Conservation (phyloP, 2,113 vertebrate genomes). For the Xiphias gladius region DNA sequence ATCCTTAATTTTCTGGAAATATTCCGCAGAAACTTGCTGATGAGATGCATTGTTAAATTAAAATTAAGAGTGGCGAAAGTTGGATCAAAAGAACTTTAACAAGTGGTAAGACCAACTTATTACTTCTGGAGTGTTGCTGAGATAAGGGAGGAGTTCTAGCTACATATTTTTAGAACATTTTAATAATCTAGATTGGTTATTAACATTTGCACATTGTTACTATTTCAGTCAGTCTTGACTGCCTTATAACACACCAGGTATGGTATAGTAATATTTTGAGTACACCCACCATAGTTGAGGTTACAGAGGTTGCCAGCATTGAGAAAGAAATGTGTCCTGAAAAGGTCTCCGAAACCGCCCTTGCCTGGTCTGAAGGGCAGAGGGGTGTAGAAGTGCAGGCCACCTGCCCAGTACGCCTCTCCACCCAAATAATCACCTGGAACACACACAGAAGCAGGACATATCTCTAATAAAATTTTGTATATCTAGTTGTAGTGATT, state of each 20-base stretch:
- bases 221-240: not conserved
- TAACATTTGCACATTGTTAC: not conserved
- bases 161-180: too few relatives aligned
- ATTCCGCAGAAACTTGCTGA: too few relatives aligned
- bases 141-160: too few relatives aligned
- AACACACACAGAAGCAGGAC: slow-evolving; percentile 11
- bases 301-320: slow-evolving; percentile 99
- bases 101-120: too few relatives aligned
- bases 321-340: slow-evolving; percentile 96
- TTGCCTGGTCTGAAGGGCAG: slow-evolving; percentile 93
- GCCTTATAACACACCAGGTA: not conserved
- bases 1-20: too few relatives aligned
- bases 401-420: slow-evolving; percentile 95
- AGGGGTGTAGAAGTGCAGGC: slow-evolving; percentile 94
- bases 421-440: slow-evolving; percentile 96
- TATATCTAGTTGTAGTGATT: too few relatives aligned
- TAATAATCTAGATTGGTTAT: too few relatives aligned
- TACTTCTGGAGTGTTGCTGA: too few relatives aligned
- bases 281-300: slow-evolving; percentile 91
- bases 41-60: too few relatives aligned
- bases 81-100: too few relatives aligned
- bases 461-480: not conserved
- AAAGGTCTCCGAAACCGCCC: slow-evolving; percentile 94
- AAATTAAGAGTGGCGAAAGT: too few relatives aligned
- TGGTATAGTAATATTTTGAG: not conserved